Conservation (phyloP, 2,888 invertebrate species). For the Serrognathus titanus region DNA sequence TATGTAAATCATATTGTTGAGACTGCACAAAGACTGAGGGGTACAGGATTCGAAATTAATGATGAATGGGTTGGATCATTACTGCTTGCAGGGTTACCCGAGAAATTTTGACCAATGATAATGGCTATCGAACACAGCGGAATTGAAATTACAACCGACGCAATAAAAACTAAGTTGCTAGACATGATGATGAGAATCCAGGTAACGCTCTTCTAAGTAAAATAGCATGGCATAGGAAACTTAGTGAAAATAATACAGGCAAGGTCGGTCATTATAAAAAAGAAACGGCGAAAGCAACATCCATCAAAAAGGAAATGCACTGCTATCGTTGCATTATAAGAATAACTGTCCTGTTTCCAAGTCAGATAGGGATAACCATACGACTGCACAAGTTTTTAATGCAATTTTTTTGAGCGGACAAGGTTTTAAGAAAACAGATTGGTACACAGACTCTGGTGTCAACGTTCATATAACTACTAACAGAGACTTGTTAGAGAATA, state of each 20-base stretch:
- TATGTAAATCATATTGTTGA: conserved; percentile 24
- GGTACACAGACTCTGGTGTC: not conserved
- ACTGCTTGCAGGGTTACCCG: too few species aligned
- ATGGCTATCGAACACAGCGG: too few species aligned
- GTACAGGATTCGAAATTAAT: conserved; percentile 24
- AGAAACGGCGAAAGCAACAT: too few species aligned
- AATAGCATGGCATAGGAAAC: too few species aligned
- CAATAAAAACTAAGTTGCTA: too few species aligned
- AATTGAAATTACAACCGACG: too few species aligned
- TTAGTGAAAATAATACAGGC: too few species aligned
- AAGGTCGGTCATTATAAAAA: too few species aligned
- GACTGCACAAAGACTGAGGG: conserved; percentile 19
- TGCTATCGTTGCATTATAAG: not conserved
- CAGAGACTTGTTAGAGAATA: not conserved
- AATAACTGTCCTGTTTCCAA: not conserved
- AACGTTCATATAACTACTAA: not conserved
- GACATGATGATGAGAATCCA: too few species aligned
- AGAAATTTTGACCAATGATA: too few species aligned
- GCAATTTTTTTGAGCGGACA: not conserved
- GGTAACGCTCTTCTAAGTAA: too few species aligned
- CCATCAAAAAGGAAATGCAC: not conserved
- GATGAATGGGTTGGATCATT: too few species aligned
- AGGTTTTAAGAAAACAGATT: not conserved
- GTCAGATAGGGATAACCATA: not conserved
- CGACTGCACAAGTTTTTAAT: not conserved